Conservation (phyloP, 2,888 invertebrate species). For the Apomyelois bistriatella region DNA sequence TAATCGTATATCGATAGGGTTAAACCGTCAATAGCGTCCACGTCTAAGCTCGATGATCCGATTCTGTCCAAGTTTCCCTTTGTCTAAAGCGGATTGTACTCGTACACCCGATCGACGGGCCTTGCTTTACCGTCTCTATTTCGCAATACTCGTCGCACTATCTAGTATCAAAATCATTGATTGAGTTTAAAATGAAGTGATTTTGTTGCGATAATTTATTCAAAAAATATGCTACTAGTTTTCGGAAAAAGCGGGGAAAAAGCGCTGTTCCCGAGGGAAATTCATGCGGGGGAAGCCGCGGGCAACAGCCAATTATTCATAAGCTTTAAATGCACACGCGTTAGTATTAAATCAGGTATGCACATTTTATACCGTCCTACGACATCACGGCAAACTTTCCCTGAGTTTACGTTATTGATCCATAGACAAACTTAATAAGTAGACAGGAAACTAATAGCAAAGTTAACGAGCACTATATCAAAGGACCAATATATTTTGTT, state of each 20-base stretch:
- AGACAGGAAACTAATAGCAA: conserved; percentile 43
- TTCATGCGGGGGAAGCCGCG: too few species aligned
- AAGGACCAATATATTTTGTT: conserved; percentile 56
- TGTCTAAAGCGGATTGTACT: conserved; percentile 61
- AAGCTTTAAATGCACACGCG: neutral
- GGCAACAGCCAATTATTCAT: too few species aligned
- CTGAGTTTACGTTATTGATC: conserved; percentile 8
- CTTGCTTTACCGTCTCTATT: conserved; percentile 42
- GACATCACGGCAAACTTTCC: neutral
- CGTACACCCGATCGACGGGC: conserved; percentile 46
- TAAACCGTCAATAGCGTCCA: conserved; percentile 12
- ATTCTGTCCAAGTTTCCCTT: conserved; percentile 60
- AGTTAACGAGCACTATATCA: conserved; percentile 51
- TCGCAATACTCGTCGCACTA: neutral
- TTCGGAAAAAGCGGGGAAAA: too few species aligned
- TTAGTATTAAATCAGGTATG: neutral
- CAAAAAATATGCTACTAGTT: too few species aligned
- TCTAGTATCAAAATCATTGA: neutral
- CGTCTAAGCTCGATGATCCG: conserved; percentile 36
- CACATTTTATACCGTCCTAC: neutral
- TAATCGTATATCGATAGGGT: neutral
- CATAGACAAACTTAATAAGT: conserved; percentile 36
- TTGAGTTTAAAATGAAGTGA: neutral
- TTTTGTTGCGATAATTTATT: too few species aligned
- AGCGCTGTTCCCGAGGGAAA: too few species aligned